phyloP scores from a whole-genome alignment of 2,888 invertebrate genomes.

The Acrobasis suavella region DNA sequence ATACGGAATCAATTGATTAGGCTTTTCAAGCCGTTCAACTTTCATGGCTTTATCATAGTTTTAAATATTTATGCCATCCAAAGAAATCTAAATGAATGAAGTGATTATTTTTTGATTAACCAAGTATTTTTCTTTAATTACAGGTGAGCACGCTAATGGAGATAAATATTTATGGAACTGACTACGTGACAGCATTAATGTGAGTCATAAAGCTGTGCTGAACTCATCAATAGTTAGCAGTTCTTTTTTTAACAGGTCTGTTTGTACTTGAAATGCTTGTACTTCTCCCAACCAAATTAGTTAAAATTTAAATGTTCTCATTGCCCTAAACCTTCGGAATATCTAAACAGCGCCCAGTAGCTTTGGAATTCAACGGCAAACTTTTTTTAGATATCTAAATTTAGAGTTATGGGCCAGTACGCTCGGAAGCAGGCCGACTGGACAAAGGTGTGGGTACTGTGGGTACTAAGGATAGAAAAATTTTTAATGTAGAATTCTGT shows the following conservation, averaged over 20 bases:
- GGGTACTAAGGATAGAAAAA: constrained; percentile 32
- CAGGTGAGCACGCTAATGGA: constrained; percentile 41
- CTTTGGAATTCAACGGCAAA: constrained; percentile 54
- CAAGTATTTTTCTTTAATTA: constrained; percentile 35
- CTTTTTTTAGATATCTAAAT: constrained; percentile 67
- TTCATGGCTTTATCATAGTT: not conserved
- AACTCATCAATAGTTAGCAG: constrained; percentile 13
- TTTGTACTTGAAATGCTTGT: not conserved
- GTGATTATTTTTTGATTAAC: constrained; percentile 17
- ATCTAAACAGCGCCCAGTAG: constrained; percentile 37
- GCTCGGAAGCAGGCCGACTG: constrained; percentile 44
- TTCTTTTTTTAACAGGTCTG: not conserved
- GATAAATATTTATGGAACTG: constrained; percentile 43
- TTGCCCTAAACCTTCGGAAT: constrained; percentile 25
- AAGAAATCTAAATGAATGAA: not conserved
- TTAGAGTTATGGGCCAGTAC: constrained; percentile 56
- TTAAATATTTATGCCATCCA: not conserved
- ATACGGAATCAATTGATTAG: constrained; percentile 25
- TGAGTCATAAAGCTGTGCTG: constrained; percentile 34
- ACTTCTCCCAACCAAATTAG: not conserved
- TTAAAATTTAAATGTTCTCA: constrained; percentile 5
- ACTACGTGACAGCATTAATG: constrained; percentile 47
- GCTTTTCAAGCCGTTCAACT: constrained; percentile 17
- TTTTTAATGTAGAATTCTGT: constrained; percentile 1
- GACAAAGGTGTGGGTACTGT: constrained; percentile 48